Conservation (phyloP, 2,888 invertebrate species). For the Philonicus albiceps region DNA sequence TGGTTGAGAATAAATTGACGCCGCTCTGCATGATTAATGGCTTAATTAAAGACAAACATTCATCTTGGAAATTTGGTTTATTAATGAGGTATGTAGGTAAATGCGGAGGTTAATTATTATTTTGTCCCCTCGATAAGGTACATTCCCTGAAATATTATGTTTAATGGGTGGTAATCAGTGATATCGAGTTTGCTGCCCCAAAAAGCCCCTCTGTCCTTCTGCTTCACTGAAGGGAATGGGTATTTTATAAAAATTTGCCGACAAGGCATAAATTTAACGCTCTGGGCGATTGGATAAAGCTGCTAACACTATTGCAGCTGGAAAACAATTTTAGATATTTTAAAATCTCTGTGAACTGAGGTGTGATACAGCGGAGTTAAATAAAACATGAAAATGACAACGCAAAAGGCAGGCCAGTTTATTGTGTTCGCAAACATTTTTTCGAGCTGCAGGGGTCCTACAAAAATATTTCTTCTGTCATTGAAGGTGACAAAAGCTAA, state of each 20-base stretch:
- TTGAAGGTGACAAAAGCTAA: conserved; percentile 21
- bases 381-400: background rate
- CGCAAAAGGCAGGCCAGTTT: background rate
- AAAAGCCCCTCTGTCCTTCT: background rate
- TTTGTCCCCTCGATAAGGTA: background rate
- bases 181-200: background rate
- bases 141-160: background rate
- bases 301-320: background rate
- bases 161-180: background rate
- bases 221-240: background rate
- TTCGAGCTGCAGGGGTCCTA: background rate
- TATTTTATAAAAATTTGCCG: background rate
- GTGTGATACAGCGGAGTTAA: background rate
- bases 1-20: conserved; percentile 11
- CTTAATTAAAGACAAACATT: conserved; percentile 37
- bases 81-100: conserved; percentile 10
- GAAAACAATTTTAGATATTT: background rate
- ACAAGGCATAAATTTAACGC: background rate
- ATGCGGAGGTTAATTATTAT: conserved; percentile 28
- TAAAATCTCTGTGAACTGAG: background rate
- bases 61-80: conserved; percentile 31
- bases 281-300: background rate
- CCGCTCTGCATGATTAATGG: conserved; percentile 28
- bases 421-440: background rate
- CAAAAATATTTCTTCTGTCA: conserved; percentile 17